These are phyloP conservation scores for Aethes cnicana DNA, from an alignment of 2,888 invertebrate genomes.

Conservation along the genomic window DNA sequence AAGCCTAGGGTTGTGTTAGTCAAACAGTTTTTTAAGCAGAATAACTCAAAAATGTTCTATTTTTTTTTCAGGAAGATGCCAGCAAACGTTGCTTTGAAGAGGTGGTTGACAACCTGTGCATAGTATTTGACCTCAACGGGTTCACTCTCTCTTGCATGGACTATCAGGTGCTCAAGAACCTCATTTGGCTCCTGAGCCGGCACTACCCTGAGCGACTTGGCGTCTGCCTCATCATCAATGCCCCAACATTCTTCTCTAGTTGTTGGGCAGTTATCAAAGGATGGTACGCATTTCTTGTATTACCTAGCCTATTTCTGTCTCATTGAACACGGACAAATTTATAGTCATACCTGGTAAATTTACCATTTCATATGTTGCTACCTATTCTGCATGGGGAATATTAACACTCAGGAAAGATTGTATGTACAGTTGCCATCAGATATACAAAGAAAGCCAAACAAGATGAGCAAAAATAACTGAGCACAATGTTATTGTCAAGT, in stretches of 20 bases:
- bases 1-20: no score
- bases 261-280: conserved; percentile 90
- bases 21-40: no score
- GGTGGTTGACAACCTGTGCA: conserved; percentile 89
- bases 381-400: no score
- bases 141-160: conserved; percentile 91
- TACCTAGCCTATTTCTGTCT: no score
- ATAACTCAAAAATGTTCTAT: background rate
- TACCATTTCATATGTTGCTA: no score
- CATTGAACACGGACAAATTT: no score
- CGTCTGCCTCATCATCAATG: conserved; percentile 88
- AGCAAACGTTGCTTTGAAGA: conserved; percentile 90
- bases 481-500: no score
- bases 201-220: conserved; percentile 91
- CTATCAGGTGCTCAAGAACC: conserved; percentile 89
- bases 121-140: conserved; percentile 89
- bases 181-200: conserved; percentile 89
- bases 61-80: conserved; percentile 84
- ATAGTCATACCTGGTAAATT: no score
- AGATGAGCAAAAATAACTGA: no score
- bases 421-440: no score
- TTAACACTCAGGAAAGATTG: no score
- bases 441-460: no score
- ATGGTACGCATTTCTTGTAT: conserved; percentile 80
- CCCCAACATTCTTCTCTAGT: conserved; percentile 88